Percentiles rank a stretch among this genome's conserved stretches.
phyloP scores from a whole-genome alignment of 1,140 invertebrate species.

The Pseudomyrmex gracilis region DNA sequence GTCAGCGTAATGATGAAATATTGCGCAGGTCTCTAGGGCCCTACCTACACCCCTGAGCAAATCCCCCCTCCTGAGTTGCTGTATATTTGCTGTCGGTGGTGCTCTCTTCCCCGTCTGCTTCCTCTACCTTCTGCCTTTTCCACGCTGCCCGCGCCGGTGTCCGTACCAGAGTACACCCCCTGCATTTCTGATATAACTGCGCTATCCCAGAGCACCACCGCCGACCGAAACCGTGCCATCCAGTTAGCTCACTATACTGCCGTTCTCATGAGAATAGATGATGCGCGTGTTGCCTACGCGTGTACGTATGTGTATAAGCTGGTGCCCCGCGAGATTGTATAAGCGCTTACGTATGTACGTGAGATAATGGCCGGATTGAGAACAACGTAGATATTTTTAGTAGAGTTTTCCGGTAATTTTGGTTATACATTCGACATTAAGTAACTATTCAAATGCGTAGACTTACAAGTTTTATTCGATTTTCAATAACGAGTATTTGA shows the following conservation, averaged over 20 bases:
- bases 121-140: constrained; percentile 74
- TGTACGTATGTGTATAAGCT: constrained; percentile 43
- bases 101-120: constrained; percentile 74
- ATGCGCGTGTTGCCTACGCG: constrained; percentile 60
- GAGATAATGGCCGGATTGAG: constrained; percentile 42
- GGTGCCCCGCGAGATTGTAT: constrained; percentile 32
- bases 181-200: constrained; percentile 81
- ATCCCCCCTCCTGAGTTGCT: constrained; percentile 71
- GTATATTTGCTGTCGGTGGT: constrained; percentile 79
- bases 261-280: constrained; percentile 73
- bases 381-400: constrained; percentile 51
- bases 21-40: constrained; percentile 80
- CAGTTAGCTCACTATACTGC: constrained; percentile 68
- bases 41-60: constrained; percentile 70
- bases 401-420: constrained; percentile 37
- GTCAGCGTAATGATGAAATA: constrained; percentile 87
- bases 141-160: constrained; percentile 48
- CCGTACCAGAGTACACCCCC: constrained; percentile 51
- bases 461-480: neutral
- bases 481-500: constrained; percentile 5
- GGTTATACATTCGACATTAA: neutral
- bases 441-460: neutral
- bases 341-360: constrained; percentile 36
- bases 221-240: constrained; percentile 73
- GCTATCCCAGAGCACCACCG: constrained; percentile 70